Evolutionary conservation across 2,113 vertebrate species (phyloP), one percentile per base, ranked within the genome.

Genomic region (Geococcyx californianus): DNA sequence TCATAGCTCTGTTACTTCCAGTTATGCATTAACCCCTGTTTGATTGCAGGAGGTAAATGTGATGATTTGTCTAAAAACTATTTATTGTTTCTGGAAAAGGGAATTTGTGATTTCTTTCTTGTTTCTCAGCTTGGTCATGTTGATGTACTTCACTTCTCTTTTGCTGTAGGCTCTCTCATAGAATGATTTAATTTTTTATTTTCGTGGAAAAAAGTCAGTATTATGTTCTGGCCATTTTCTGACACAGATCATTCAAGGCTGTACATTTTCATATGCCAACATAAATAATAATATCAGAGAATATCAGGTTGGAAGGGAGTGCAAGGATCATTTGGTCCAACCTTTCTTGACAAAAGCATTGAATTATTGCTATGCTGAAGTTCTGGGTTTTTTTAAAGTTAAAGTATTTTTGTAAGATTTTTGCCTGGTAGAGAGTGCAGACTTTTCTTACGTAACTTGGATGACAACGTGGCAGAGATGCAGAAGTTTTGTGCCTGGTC

Each of bases 11-110:
- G 63, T 90, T 91, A 87, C 38, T 94, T 97, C 36, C 34, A 68
- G 69, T 96, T 97, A 94, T 31, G 51, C 55, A 93, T 97, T 96
- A 95, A 87, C 49, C 58, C 24, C 18, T 80, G 80, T 34, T 85
- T 59, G 63, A 40, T 91, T 64, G 11, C 72, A 75, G 84, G 72
- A 94, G 75, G 90, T 94, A 95, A 91, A 95, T 89, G 67, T 59
- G 75, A 70, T 20, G 21, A 95, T 49, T 58, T 93, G 64, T 84
- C 90, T 83, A 88, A 91, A 88, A 87, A 94, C 49, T 95, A 77
- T 92, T 95, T 38, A 34, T 83, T 58, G 16, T 67, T 36, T 87
- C 44, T 83, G 47, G n/a, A 76, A 58, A 84, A 66, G 5, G 20
- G 68, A 84, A 81, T 95, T 81, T 63, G 3, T 63, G 21, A 72